phyloP scores from a whole-genome alignment of 64 coral and sea anemone genomes.

The Pachyseris speciosa region DNA sequence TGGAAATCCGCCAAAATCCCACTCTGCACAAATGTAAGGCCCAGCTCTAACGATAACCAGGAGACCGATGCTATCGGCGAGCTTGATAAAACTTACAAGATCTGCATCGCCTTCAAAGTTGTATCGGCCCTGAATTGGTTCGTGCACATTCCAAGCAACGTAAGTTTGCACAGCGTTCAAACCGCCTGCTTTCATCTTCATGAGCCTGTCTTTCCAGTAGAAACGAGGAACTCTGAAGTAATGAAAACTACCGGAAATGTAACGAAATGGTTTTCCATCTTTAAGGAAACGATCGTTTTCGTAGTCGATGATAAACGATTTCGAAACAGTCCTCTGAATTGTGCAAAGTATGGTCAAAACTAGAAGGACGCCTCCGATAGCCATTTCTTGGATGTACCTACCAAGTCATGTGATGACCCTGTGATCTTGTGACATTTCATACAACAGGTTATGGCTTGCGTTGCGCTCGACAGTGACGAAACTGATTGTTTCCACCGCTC shows the following conservation, averaged over 20 bases:
- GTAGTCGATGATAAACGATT: constrained; percentile 66
- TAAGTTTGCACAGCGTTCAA: constrained; percentile 85
- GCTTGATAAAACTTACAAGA: constrained; percentile 63
- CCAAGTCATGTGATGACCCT: no score
- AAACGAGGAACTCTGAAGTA: constrained; percentile 77
- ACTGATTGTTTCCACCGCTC: no score
- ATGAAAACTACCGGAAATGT: constrained; percentile 77
- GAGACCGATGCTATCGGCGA: constrained; percentile 61
- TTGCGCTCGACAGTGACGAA: no score
- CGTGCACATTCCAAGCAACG: constrained; percentile 77
- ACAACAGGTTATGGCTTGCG: no score
- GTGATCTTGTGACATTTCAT: no score
- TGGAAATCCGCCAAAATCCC: constrained; percentile 89
- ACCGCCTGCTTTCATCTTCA: constrained; percentile 76
- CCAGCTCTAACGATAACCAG: constrained; percentile 77
- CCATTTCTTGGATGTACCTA: no score
- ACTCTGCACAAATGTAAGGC: constrained; percentile 82
- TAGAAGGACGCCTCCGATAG: no score
- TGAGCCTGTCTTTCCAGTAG: constrained; percentile 86
- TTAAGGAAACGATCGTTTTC: constrained; percentile 80
- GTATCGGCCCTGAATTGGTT: constrained; percentile 64
- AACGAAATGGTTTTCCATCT: constrained; percentile 88
- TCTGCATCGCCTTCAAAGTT: constrained; percentile 83
- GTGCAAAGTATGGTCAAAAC: no score
- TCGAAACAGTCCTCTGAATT: no score